These are phyloP conservation scores for Micromesistius poutassou DNA, from an alignment of 2,797 vertebrate species.

Conservation along the genomic window DNA sequence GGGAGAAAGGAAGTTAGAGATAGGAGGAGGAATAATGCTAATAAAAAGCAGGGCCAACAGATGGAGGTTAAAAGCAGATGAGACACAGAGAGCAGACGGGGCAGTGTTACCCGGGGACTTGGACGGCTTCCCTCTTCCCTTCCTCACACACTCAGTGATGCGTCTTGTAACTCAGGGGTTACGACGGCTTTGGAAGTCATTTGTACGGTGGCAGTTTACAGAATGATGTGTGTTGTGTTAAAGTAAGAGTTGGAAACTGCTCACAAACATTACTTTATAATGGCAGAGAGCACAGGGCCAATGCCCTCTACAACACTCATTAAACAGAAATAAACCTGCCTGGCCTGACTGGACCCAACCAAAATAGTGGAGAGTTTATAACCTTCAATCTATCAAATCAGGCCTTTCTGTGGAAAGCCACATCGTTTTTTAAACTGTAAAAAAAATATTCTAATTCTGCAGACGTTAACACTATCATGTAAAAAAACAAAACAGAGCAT, in stretches of 20 bases:
- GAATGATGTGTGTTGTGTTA: slow-evolving; percentile 3
- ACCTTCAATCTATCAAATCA: slow-evolving; percentile 1
- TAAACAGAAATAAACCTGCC: background rate
- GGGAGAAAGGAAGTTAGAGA: background rate
- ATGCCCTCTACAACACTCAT: background rate
- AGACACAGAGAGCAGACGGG: background rate
- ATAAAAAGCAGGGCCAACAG: background rate
- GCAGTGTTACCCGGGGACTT: background rate
- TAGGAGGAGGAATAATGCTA: background rate
- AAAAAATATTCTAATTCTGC: background rate
- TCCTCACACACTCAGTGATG: background rate
- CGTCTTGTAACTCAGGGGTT: background rate
- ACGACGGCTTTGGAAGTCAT: background rate
- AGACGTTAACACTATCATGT: background rate
- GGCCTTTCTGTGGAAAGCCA: background rate
- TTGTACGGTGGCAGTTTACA: background rate
- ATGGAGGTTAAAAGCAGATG: background rate
- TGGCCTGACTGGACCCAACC: background rate
- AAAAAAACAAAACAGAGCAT: background rate
- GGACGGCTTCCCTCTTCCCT: background rate
- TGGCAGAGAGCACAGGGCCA: background rate
- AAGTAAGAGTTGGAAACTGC: background rate
- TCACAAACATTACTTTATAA: background rate
- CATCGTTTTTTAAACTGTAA: background rate
- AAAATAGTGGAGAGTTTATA: background rate